Evolutionary conservation across 2,888 invertebrate genomes (phyloP), one percentile per base, ranked within the genome.

Genomic region (Eledone cirrhosa): DNA sequence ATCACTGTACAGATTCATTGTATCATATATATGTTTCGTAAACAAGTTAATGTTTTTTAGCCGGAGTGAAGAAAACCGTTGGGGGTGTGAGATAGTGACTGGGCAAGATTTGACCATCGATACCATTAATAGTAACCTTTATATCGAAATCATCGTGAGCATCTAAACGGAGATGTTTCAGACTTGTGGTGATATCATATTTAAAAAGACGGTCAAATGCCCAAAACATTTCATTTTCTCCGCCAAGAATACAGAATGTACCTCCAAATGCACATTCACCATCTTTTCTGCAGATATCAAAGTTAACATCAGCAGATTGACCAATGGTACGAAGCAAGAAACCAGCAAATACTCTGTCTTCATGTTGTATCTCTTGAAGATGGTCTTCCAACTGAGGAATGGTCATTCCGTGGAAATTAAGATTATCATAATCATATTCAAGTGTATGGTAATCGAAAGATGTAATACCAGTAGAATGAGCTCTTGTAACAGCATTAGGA

Each of bases 361-460:
- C 72, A 33, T 78, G 65, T 41, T 77, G 59, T 13, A 33, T 47
- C 14, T 77, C 29, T 22, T 78, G 29, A 27, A 80, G 76, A 48
- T 79, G 69, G 0, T 29, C 59, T 19, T 77, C 47, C 29, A 80
- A 74, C 13, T 78, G 76, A 31, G 48, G n/a, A 67, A 79, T 65
- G 33, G 48, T 47, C 47, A 74, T 72, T 29, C 77, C 79, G 24
- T 79, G 31, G n/a, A 79, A 48, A 27, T 78, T 76, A 16, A 80
- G 65, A 31, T 59, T 78, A 27, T 80, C 79, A 22, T 79, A 77
- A 65, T 79, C 63, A 59, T 82, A 82, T 48, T 79, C 78, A 47
- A 82, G 80, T 31, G 76, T 33, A 48, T 78, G 72, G 11, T 79
- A 81, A 47, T 83, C 78, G 53, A 83, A 82, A 14, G 78, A 79